Evolutionary conservation across 2,113 vertebrate species (phyloP).

Genomic region (Tor tambroides): DNA sequence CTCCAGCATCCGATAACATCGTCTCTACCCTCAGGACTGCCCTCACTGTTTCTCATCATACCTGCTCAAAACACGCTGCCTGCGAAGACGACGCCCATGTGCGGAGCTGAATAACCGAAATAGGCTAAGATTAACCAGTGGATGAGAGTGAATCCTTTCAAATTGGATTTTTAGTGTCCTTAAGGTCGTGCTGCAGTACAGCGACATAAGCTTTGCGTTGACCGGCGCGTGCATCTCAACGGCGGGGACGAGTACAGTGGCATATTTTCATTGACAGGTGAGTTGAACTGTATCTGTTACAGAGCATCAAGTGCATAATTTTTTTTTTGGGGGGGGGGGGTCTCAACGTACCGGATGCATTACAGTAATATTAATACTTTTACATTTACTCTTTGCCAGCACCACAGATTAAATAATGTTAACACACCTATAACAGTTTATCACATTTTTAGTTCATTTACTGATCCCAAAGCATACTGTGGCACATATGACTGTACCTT

Average conservation of each 20-base stretch:
- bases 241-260: not conserved
- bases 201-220: not conserved
- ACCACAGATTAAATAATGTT: too few species aligned
- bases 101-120: not conserved
- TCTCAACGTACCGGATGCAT: not conserved
- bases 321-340: too few species aligned
- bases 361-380: not conserved
- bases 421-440: too few species aligned
- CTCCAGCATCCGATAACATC: constrained; percentile 38
- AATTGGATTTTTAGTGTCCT: constrained; percentile 20
- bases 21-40: not conserved
- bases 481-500: too few species aligned
- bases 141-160: constrained; percentile 28
- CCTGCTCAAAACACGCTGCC: not conserved
- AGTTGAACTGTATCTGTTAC: constrained; percentile 6
- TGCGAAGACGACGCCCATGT: not conserved
- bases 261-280: constrained; percentile 38
- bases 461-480: too few species aligned
- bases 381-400: too few species aligned
- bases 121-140: not conserved
- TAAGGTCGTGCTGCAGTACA: constrained; percentile 28
- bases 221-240: constrained; percentile 7
- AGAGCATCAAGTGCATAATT: not conserved
- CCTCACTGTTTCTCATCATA: not conserved
- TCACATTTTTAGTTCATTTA: too few species aligned